Percentiles rank a stretch among this genome's conserved stretches.
Conservation (phyloP, 2,797 vertebrate genomes). For the Alectoris magna region DNA sequence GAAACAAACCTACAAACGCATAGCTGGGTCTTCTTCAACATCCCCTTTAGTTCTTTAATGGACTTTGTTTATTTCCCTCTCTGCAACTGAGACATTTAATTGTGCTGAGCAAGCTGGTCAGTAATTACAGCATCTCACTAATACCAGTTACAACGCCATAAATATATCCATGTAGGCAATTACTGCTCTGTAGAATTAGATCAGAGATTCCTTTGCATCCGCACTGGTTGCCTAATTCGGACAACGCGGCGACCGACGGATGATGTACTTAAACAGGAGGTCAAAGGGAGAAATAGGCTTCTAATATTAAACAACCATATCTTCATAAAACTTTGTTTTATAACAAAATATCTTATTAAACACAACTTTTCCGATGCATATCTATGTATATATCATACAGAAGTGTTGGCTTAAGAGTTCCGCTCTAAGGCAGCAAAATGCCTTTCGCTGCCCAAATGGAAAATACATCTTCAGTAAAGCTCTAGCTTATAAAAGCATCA, state of each 20-base stretch:
- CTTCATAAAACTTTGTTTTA: conserved; percentile 83
- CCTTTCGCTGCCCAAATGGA: conserved; percentile 34
- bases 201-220: conserved; percentile 46
- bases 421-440: conserved; percentile 41
- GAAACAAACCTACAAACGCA: conserved; percentile 21
- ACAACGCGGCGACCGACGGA: conserved; percentile 35
- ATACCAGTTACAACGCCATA: conserved; percentile 53
- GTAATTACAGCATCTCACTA: conserved; percentile 65
- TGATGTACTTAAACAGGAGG: conserved; percentile 39
- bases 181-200: conserved; percentile 24
- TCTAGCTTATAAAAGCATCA: conserved; percentile 64
- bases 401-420: conserved; percentile 71
- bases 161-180: conserved; percentile 42
- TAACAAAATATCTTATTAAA: conserved; percentile 85
- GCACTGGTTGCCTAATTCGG: not conserved
- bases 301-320: conserved; percentile 78
- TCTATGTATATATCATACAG: conserved; percentile 70
- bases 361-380: conserved; percentile 73
- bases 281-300: conserved; percentile 66
- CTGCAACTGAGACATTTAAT: conserved; percentile 31
- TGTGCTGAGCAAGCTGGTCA: conserved; percentile 61
- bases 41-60: conserved; percentile 45
- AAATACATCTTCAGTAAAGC: conserved; percentile 66
- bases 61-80: conserved; percentile 65
- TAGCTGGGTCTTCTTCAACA: not conserved